A percentile compares a stretch with the other conserved stretches of the same genome.
Evolutionary conservation across 2,888 invertebrate genomes (phyloP).

Genomic region (Yponomeuta sedellus): DNA sequence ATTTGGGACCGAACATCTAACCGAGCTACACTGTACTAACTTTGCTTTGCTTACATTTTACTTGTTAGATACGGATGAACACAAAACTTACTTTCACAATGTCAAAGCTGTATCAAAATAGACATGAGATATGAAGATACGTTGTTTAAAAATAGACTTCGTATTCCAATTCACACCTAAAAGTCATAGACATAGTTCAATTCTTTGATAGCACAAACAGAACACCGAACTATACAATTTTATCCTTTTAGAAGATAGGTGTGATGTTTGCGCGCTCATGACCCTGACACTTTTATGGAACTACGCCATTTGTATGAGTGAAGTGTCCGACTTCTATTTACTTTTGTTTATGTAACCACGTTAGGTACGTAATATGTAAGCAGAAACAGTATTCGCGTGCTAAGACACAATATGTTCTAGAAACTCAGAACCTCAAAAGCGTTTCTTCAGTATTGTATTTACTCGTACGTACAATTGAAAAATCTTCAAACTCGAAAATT

Average conservation of each 20-base stretch:
- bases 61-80: too few species aligned
- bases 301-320: constrained; percentile 1
- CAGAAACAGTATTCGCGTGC: neutral
- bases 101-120: too few species aligned
- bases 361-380: neutral
- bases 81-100: too few species aligned
- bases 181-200: neutral
- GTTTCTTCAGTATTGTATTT: neutral
- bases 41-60: too few species aligned
- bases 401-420: neutral
- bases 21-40: too few species aligned
- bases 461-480: too few species aligned
- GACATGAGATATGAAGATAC: too few species aligned
- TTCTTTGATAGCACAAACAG: neutral
- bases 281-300: neutral
- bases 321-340: neutral
- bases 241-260: neutral
- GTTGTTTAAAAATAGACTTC: too few species aligned
- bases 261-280: neutral
- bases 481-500: too few species aligned
- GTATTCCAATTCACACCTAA: neutral
- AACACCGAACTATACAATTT: neutral
- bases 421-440: neutral
- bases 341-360: constrained; percentile 1
- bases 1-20: too few species aligned